Base-by-base conservation (phyloP, 2,888 invertebrate species). In the Amorpha juglandis region DNA sequence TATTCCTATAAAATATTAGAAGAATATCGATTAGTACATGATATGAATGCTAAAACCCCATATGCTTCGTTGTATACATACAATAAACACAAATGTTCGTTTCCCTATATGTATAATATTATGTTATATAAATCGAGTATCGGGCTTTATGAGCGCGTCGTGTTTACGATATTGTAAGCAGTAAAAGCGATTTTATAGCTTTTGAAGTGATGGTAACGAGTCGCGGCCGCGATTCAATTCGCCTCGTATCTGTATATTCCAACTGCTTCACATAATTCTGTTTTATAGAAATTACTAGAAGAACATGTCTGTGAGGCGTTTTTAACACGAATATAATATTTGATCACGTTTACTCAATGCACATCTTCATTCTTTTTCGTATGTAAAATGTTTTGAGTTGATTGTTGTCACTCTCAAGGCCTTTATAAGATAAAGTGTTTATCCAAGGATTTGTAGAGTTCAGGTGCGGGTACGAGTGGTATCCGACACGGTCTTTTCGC, bases 161-260 rank as follows among this genome's bases (percentile, higher is more conserved):
- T 78, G 79, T 86, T 84, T 84, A 87, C 85, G 80, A 89, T 82
- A 77, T 72, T 74, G 74, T 55, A 55, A 69, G 72, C 76, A 80
- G 79, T 88, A 85, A 90, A 82, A 78, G 74, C 70, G 73, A 78
- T 82, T 85, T 87, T 86, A 85, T 81, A 71, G 78, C 76, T 77
- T 80, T 83, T 72, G 77, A 74, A 81, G 78, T 79, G 74, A 66
- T 69, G 72, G 76, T 72, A 66, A 67, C 47, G 35, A 48, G 35
- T 48, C 38, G 58, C 58, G 19, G 21, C 12, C 16, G 58, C 58
- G 45, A 14, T 45, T 14, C 45, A 45, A 1, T 58, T 11, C 35
- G 63, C 63, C 16, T 27, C 51, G 38, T 11, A 45, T 45, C 14
- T 14, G 45, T 14, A 12, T 14, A 45, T 11, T 45, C 9, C 14